A percentile compares a stretch with the other conserved stretches of the same genome.
Evolutionary conservation across 35 echinoderm and acorn worm genomes (phyloP).

Genomic region (Acanthaster planci): DNA sequence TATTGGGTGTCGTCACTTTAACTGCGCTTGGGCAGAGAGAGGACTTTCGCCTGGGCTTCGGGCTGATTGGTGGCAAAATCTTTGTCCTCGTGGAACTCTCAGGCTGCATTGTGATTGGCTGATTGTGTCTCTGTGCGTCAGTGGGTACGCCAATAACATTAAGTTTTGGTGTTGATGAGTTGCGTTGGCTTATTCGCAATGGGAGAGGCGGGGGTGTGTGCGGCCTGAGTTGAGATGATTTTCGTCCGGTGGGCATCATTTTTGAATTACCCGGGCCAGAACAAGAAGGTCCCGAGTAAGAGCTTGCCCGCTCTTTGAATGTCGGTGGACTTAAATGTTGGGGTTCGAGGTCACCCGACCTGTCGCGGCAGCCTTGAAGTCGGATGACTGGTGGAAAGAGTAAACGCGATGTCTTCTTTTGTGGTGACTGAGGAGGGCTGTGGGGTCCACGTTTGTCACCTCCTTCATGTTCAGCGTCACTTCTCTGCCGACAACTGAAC

Average conservation of each 20-base stretch:
- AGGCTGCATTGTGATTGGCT: conserved; percentile 1
- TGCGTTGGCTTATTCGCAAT: not conserved
- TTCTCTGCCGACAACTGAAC: not conserved
- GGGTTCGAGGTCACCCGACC: not conserved
- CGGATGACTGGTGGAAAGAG: not conserved
- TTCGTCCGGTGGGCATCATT: too few relatives aligned
- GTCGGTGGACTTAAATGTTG: not conserved
- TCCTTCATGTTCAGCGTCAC: not conserved
- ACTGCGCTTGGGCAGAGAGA: not conserved
- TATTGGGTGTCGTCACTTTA: not conserved
- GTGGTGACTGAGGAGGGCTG: not conserved
- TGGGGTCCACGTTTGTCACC: not conserved
- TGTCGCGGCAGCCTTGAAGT: not conserved
- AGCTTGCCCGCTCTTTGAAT: not conserved
- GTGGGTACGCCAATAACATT: not conserved
- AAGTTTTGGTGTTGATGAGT: not conserved
- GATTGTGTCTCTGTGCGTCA: not conserved
- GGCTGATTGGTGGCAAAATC: not conserved
- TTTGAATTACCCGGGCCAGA: not conserved
- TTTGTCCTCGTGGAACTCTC: not conserved
- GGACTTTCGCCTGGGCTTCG: not conserved
- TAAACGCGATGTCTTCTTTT: not conserved
- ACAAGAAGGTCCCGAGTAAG: conserved; percentile 14
- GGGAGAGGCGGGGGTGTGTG: too few relatives aligned
- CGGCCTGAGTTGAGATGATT: too few relatives aligned